Evolutionary conservation across 30 jellyfish, hydroid and myxozoan genomes (phyloP).

Genomic region (Aurelia coerulea): DNA sequence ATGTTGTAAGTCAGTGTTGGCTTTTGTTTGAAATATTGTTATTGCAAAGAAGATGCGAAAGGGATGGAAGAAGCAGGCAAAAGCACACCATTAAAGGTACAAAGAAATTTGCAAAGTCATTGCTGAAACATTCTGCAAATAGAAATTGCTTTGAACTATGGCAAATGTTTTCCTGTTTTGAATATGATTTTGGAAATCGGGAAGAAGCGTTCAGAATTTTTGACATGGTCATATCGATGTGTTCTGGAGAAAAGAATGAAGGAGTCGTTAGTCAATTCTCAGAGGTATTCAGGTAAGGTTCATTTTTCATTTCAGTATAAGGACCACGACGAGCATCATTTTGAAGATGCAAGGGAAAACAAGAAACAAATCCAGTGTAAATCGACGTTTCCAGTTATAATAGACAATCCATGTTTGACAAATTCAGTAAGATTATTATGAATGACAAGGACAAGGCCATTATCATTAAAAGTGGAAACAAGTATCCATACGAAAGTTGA

Average conservation of each 20-base stretch:
- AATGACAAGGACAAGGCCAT: too few species aligned
- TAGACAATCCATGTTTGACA: too few species aligned
- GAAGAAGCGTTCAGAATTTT: slow-evolving; percentile 78
- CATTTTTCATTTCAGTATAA: background rate
- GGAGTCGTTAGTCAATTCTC: slow-evolving; percentile 17
- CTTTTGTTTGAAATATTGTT: slow-evolving; percentile 73
- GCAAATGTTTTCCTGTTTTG: slow-evolving; percentile 81
- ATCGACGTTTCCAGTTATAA: too few species aligned
- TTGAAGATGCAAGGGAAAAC: too few species aligned
- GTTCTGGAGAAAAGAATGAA: slow-evolving; percentile 14
- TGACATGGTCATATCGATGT: slow-evolving; percentile 74
- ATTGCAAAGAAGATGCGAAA: slow-evolving; percentile 5
- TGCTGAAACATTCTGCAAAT: slow-evolving; percentile 72
- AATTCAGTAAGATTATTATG: too few species aligned
- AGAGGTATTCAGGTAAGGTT: slow-evolving; percentile 46
- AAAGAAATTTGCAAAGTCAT: slow-evolving; percentile 70
- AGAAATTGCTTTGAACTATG: slow-evolving; percentile 81
- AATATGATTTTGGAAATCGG: slow-evolving; percentile 75
- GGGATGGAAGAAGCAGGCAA: background rate
- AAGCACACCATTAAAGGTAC: slow-evolving; percentile 39
- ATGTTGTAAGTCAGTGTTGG: slow-evolving; percentile 65
- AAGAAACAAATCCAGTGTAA: too few species aligned
- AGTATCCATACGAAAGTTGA: too few species aligned
- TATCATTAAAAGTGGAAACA: too few species aligned
- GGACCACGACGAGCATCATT: too few species aligned